Percentiles rank a stretch among this genome's conserved stretches.
Evolutionary conservation across 1,140 invertebrate species (phyloP).

Genomic region (Brachionus calyciflorus): DNA sequence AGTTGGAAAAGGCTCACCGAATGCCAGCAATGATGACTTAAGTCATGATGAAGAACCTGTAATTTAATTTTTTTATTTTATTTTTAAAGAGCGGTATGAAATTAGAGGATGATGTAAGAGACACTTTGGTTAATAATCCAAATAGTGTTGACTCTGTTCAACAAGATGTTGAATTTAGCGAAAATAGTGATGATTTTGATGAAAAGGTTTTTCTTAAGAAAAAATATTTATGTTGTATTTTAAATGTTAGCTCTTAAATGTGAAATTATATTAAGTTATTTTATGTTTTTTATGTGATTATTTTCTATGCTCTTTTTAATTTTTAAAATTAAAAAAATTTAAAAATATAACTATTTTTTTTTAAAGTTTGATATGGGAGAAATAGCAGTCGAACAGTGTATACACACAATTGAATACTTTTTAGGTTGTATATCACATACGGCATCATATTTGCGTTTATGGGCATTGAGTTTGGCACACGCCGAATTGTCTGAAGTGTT

Average conservation of each 20-base stretch:
- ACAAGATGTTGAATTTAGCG: slow-evolving; percentile 15
- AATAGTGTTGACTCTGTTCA: neutral
- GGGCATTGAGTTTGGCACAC: slow-evolving; percentile 91
- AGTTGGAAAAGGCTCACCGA: slow-evolving; percentile 1
- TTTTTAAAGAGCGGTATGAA: slow-evolving; percentile 33
- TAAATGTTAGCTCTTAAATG: neutral
- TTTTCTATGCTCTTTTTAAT: neutral
- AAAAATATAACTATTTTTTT: neutral
- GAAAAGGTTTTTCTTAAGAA: slow-evolving; percentile 43
- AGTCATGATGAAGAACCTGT: slow-evolving; percentile 36
- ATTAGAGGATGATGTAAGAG: slow-evolving; percentile 41
- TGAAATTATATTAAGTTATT: too few relatives aligned
- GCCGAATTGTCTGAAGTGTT: slow-evolving; percentile 94
- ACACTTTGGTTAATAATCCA: neutral
- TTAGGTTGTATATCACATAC: slow-evolving; percentile 92
- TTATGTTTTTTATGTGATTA: neutral
- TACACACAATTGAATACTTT: slow-evolving; percentile 95
- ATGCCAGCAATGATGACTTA: slow-evolving; percentile 28
- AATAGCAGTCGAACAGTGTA: slow-evolving; percentile 83
- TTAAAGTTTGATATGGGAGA: slow-evolving; percentile 68
- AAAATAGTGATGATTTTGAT: slow-evolving; percentile 13
- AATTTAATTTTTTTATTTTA: slow-evolving; percentile 31
- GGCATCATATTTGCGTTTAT: slow-evolving; percentile 89
- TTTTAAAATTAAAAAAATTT: neutral
- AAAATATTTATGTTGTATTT: neutral